These are phyloP conservation scores for Florisuga fusca DNA, from an alignment of 2,797 vertebrate genomes.

Conservation along the genomic window DNA sequence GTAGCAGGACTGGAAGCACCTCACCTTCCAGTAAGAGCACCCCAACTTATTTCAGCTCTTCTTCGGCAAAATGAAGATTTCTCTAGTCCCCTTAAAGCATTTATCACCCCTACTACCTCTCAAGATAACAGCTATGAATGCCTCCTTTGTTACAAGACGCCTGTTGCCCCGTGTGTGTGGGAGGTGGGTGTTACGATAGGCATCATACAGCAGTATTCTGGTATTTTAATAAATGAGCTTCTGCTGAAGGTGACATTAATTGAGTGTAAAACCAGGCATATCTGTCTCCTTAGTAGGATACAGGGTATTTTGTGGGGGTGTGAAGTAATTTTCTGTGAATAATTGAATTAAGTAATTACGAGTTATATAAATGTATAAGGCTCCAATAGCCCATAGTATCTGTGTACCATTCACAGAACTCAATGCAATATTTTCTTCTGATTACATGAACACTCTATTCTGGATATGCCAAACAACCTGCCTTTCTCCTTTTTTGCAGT, in stretches of 20 bases:
- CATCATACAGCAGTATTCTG: conserved; percentile 64
- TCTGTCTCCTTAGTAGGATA: conserved; percentile 58
- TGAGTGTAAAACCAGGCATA: conserved; percentile 61
- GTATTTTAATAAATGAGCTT: conserved; percentile 68
- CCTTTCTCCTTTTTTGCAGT: conserved; percentile 32
- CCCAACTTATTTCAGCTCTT: neutral
- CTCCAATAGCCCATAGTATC: conserved; percentile 60
- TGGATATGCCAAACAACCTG: conserved; percentile 47
- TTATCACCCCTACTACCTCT: conserved; percentile 23
- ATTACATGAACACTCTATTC: conserved; percentile 60
- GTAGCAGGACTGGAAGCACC: neutral
- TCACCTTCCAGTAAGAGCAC: neutral
- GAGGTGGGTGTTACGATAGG: conserved; percentile 68
- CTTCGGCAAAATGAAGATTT: neutral
- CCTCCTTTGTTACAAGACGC: conserved; percentile 46
- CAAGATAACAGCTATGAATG: conserved; percentile 61
- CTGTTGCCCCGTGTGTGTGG: conserved; percentile 46
- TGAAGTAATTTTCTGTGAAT: conserved; percentile 66
- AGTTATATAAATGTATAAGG: conserved; percentile 57
- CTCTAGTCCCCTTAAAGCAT: conserved; percentile 22
- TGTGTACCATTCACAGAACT: conserved; percentile 68
- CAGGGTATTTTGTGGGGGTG: conserved; percentile 55
- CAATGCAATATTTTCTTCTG: conserved; percentile 58
- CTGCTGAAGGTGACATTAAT: conserved; percentile 65
- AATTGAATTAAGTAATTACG: conserved; percentile 69